Base-by-base conservation (phyloP, 2,888 invertebrate species). In the Coenonympha arcania region DNA sequence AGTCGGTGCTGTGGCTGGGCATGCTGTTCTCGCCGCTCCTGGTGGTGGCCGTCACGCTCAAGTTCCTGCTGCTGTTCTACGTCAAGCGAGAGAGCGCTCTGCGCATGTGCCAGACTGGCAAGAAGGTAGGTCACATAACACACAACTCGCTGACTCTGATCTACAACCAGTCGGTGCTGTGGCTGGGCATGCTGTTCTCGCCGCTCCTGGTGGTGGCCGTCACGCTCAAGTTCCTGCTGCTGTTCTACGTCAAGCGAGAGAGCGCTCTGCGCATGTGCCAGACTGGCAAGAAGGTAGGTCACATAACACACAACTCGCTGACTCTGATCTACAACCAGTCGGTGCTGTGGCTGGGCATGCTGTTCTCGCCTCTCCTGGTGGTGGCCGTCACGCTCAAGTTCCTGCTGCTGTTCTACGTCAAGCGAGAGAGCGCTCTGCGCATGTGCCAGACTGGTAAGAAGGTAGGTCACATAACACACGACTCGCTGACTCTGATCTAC, bases 141-240 rank as follows among this genome's bases (percentile, higher is more conserved):
- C 88, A 90, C 65, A 92, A 92, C 71, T 93, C 93, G 0, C 83
- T 94, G 41, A 91, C 92, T 45, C 82, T 95, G 33, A 91, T 94
- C 56, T 94, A 93, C 85, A 15, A 15, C 31, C 26, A 3, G 26
- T 26, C 26, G 0, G 77, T 94, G 41, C 88, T 93, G 54, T 94
- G 94, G 93, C 81, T 92, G 55, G 94, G 93, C 4, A 81, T 91
- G 61, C 88, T 91, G 63, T 93, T 92, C 79, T 89, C 91, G 43
- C 95, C 95, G 0, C 71, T 91, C 52, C 76, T 94, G 58, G 88
- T 90, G 5, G 69, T 89, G 4, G 81, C 91, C 1, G 88, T 93
- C 28, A 83, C 91, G 16, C 43, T 91, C 37, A 94, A 94, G 75
- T 83, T 94, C 67, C 84, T 92, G 55, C 66, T 92, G 11, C 89